A percentile compares a stretch with the other conserved stretches of the same genome.
Conservation (phyloP, 2,113 vertebrate genomes). For the Nothobranchius kuhntae region DNA sequence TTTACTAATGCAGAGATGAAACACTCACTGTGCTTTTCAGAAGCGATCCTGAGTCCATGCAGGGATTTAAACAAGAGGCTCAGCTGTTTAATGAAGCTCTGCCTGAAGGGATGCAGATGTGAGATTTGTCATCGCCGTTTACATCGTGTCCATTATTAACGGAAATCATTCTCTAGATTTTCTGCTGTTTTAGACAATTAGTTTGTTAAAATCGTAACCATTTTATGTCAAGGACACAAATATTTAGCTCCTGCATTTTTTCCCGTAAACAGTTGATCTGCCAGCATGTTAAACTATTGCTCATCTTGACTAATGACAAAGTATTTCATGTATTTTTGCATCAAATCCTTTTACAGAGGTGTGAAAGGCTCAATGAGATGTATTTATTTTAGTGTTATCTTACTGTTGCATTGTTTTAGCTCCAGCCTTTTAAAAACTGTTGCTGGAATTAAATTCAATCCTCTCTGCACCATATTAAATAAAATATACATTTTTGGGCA, state of each 20-base stretch:
- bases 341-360: neutral
- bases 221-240: neutral
- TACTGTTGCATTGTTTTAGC: neutral
- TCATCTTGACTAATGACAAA: neutral
- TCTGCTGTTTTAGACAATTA: neutral
- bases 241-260: neutral
- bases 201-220: neutral
- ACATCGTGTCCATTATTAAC: too few species aligned
- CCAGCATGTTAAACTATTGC: neutral
- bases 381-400: neutral
- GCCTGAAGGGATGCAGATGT: conserved; percentile 1
- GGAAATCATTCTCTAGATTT: neutral
- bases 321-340: neutral
- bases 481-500: neutral
- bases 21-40: neutral
- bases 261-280: too few species aligned
- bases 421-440: neutral
- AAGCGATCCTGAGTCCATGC: neutral
- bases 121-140: neutral
- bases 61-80: neutral
- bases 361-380: neutral
- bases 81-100: neutral
- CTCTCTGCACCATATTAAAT: neutral
- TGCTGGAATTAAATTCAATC: neutral
- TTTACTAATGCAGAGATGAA: neutral